A percentile compares a stretch with the other conserved stretches of the same genome.
Conservation (phyloP, 2,888 invertebrate genomes). For the Parnassius smintheus region DNA sequence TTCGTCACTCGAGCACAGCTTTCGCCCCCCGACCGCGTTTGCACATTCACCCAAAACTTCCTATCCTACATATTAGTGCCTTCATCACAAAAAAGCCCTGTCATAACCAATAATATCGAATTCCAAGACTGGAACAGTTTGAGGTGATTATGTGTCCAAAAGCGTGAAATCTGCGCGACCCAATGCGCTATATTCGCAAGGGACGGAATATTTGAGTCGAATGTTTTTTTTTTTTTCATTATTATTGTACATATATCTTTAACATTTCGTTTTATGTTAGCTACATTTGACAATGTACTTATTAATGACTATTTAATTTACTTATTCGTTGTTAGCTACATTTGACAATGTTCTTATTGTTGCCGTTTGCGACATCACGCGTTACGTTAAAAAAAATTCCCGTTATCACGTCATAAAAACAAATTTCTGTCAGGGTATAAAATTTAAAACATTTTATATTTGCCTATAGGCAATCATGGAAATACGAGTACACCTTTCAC, state of each 20-base stretch:
- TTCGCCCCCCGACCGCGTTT: constrained; percentile 46
- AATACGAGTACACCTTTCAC: constrained; percentile 32
- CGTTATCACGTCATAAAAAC: too few species aligned
- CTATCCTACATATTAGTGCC: constrained; percentile 15
- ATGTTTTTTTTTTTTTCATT: constrained; percentile 31
- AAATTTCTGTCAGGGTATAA: background rate
- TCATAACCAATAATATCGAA: background rate
- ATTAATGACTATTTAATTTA: too few species aligned
- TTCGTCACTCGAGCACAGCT: constrained; percentile 51
- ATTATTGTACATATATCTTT: constrained; percentile 35
- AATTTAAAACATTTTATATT: background rate
- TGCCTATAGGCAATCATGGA: constrained; percentile 6
- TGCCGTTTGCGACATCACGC: too few species aligned
- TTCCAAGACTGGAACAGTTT: constrained; percentile 4
- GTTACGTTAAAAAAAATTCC: too few species aligned
- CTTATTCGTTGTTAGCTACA: constrained; percentile 5
- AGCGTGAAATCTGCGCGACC: constrained; percentile 64
- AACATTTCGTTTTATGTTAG: constrained; percentile 1
- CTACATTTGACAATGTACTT: background rate
- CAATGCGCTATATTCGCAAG: constrained; percentile 74
- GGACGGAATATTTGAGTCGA: constrained; percentile 56
- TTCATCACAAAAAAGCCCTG: constrained; percentile 21
- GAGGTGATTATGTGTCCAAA: constrained; percentile 52
- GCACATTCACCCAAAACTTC: constrained; percentile 31
- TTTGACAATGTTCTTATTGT: too few species aligned